Evolutionary conservation across 2,888 invertebrate species (phyloP).

Genomic region (Mythimna albipuncta): DNA sequence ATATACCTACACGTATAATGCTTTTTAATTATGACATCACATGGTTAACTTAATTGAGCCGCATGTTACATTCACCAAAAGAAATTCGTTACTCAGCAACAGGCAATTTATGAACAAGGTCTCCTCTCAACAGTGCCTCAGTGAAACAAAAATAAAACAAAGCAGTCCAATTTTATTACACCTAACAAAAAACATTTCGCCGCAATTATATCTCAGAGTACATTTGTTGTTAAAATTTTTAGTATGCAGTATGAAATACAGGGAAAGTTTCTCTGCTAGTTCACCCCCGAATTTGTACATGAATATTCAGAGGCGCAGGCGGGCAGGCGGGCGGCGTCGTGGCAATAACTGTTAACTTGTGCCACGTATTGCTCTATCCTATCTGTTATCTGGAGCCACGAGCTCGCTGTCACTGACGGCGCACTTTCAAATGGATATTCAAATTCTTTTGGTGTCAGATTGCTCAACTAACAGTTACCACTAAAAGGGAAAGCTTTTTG

Average conservation of each 20-base stretch:
- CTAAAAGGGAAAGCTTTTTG: slow-evolving; percentile 55
- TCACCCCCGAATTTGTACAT: slow-evolving; percentile 78
- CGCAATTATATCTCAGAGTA: slow-evolving; percentile 27
- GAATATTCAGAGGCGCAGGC: slow-evolving; percentile 84
- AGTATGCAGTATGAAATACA: slow-evolving; percentile 63
- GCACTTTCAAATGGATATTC: slow-evolving; percentile 57
- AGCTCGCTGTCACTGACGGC: slow-evolving; percentile 55
- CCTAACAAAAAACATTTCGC: slow-evolving; percentile 9
- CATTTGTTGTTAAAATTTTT: slow-evolving; percentile 62
- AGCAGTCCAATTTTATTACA: not conserved
- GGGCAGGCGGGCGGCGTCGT: slow-evolving; percentile 44
- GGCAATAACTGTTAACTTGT: slow-evolving; percentile 87
- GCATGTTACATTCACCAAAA: slow-evolving; percentile 2
- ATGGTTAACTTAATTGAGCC: not conserved
- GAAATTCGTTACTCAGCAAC: not conserved
- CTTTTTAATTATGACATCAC: not conserved
- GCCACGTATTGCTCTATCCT: slow-evolving; percentile 76
- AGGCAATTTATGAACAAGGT: not conserved
- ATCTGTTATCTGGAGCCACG: slow-evolving; percentile 68
- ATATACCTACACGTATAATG: not conserved
- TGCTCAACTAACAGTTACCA: slow-evolving; percentile 34
- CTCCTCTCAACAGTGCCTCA: not conserved
- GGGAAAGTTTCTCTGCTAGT: slow-evolving; percentile 69
- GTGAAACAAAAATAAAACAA: not conserved
- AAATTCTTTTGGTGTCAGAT: slow-evolving; percentile 52